A percentile compares a stretch with the other conserved stretches of the same genome.
Evolutionary conservation across 2,113 vertebrate species (phyloP).

Genomic region (Petromus typicus): DNA sequence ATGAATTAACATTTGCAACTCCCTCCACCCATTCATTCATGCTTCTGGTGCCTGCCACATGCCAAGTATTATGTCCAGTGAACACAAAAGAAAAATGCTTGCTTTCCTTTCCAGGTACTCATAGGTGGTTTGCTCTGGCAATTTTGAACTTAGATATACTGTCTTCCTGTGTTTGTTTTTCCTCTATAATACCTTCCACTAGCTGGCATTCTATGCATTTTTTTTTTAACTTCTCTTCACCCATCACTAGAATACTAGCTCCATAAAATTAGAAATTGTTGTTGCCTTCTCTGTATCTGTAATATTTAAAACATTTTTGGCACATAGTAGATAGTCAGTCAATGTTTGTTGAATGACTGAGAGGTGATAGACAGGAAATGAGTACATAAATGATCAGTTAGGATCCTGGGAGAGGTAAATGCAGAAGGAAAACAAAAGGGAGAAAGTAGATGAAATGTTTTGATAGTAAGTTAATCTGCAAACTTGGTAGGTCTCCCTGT

Average conservation of each 20-base stretch:
- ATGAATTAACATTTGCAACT: not conserved
- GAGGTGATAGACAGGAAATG: conserved; percentile 23
- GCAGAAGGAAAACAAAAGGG: not conserved
- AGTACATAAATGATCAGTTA: not conserved
- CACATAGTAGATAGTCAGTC: not conserved
- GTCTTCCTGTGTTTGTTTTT: not conserved
- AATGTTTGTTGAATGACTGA: conserved; percentile 43
- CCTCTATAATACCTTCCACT: not conserved
- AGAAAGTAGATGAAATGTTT: not conserved
- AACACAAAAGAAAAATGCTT: not conserved
- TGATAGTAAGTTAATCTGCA: not conserved
- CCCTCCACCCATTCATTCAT: not conserved
- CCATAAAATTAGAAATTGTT: not conserved
- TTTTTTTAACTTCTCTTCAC: not conserved
- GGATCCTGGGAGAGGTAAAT: not conserved
- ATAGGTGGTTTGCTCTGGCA: not conserved
- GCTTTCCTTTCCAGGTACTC: not conserved
- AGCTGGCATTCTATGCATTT: fast-evolving
- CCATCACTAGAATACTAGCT: not conserved
- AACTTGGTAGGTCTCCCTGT: not conserved
- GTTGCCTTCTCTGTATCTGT: not conserved
- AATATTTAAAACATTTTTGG: not conserved
- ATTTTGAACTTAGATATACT: not conserved
- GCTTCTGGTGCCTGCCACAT: not conserved
- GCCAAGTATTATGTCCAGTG: not conserved